Conservation (phyloP, 2,797 vertebrate genomes). For the Cyprinella venusta region DNA sequence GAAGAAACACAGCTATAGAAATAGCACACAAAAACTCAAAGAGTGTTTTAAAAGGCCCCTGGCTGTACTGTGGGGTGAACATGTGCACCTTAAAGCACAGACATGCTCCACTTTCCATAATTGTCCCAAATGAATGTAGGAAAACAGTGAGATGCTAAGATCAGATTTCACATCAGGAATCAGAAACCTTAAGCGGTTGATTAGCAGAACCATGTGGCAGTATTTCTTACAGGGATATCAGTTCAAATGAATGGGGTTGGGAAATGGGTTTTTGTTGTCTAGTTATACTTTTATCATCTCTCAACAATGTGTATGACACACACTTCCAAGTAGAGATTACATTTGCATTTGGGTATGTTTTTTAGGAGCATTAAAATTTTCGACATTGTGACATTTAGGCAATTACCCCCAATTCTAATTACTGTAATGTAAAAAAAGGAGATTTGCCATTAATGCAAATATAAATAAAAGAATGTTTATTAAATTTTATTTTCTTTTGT, state of each 20-base stretch:
- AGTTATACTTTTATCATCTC: not conserved
- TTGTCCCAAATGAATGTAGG: not conserved
- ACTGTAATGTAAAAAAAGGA: not conserved
- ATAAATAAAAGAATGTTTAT: no score
- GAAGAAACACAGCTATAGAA: constrained; percentile 45
- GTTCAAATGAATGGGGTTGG: not conserved
- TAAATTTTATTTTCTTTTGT: not conserved
- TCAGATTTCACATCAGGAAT: not conserved
- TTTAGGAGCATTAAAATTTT: not conserved
- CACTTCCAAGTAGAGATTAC: not conserved
- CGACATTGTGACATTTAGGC: not conserved
- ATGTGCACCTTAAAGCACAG: constrained; percentile 24
- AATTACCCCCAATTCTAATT: not conserved
- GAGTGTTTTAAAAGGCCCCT: constrained; percentile 39
- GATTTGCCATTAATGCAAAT: not conserved
- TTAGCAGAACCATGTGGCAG: not conserved
- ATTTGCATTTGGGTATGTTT: not conserved
- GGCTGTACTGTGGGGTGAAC: constrained; percentile 32
- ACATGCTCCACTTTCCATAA: constrained; percentile 41
- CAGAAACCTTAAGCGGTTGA: not conserved
- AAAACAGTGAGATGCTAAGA: constrained; percentile 4
- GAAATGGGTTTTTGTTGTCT: not conserved
- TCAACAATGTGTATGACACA: not conserved
- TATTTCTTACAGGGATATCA: not conserved
- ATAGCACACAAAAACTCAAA: constrained; percentile 55